Conservation (phyloP, 2,113 vertebrate species). For the Cynocephalus volans region DNA sequence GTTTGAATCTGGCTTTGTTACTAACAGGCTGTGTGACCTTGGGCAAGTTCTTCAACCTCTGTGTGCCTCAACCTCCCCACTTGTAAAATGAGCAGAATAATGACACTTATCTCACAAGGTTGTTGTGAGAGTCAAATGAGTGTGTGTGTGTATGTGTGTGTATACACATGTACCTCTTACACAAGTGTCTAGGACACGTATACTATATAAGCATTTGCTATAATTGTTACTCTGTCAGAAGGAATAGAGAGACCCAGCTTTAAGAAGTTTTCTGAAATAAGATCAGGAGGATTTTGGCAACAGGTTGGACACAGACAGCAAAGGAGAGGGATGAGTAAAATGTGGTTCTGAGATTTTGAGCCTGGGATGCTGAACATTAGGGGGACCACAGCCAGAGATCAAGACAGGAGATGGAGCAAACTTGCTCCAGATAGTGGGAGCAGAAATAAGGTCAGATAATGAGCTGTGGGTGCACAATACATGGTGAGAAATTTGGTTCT, state of each 20-base stretch:
- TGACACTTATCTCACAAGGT: neutral
- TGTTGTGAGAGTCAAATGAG: neutral
- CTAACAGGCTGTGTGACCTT: neutral
- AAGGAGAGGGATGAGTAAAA: neutral
- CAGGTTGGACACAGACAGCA: neutral
- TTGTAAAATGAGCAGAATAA: neutral
- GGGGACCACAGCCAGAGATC: neutral
- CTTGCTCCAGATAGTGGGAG: neutral
- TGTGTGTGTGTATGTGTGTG: neutral
- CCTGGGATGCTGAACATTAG: neutral
- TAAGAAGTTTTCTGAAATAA: neutral
- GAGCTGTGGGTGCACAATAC: neutral
- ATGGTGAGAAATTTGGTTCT: neutral
- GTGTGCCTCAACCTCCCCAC: neutral
- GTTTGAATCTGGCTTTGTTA: neutral
- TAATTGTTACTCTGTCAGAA: neutral
- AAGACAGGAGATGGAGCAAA: neutral
- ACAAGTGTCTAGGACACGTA: neutral
- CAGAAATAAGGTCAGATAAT: neutral
- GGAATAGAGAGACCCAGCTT: neutral
- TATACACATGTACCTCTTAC: neutral
- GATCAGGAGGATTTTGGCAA: neutral
- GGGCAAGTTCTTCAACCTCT: neutral
- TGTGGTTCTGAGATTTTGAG: neutral
- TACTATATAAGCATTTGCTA: neutral